Evolutionary conservation across 2,888 invertebrate species (phyloP).

Genomic region (Agrilus biguttatus): DNA sequence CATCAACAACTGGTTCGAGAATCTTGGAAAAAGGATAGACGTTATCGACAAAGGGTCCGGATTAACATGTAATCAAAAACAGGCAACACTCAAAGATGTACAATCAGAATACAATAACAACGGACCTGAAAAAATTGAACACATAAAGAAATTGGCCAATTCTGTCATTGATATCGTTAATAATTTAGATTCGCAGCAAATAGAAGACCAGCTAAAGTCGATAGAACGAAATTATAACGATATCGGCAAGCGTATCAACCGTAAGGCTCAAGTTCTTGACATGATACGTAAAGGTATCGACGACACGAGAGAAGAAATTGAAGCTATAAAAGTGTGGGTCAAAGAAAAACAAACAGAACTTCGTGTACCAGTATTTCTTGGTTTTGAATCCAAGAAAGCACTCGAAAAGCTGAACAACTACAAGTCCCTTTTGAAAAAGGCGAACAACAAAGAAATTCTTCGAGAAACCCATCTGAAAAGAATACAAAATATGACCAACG

Average conservation of each 20-base stretch:
- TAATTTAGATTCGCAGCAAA: slow-evolving; percentile 78
- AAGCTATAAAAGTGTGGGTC: slow-evolving; percentile 66
- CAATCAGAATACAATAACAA: slow-evolving; percentile 59
- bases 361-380: slow-evolving; percentile 51
- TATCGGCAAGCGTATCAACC: slow-evolving; percentile 67
- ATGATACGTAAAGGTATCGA: slow-evolving; percentile 74
- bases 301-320: slow-evolving; percentile 65
- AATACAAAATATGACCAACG: slow-evolving; percentile 68
- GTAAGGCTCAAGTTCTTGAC: slow-evolving; percentile 71
- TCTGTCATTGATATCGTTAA: slow-evolving; percentile 68
- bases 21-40: slow-evolving; percentile 65
- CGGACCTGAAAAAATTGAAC: slow-evolving; percentile 56
- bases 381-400: slow-evolving; percentile 62
- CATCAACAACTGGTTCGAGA: slow-evolving; percentile 71
- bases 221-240: slow-evolving; percentile 75
- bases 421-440: slow-evolving; percentile 65
- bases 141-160: slow-evolving; percentile 53
- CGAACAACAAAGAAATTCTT: slow-evolving; percentile 68
- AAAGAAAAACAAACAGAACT: slow-evolving; percentile 55
- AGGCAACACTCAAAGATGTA: slow-evolving; percentile 57
- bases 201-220: slow-evolving; percentile 78
- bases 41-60: slow-evolving; percentile 74
- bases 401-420: slow-evolving; percentile 59
- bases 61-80: slow-evolving; percentile 65
- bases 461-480: slow-evolving; percentile 74